A percentile compares a stretch with the other conserved stretches of the same genome.
Conservation (phyloP, 2,888 invertebrate species). For the Cataglyphis livida region DNA sequence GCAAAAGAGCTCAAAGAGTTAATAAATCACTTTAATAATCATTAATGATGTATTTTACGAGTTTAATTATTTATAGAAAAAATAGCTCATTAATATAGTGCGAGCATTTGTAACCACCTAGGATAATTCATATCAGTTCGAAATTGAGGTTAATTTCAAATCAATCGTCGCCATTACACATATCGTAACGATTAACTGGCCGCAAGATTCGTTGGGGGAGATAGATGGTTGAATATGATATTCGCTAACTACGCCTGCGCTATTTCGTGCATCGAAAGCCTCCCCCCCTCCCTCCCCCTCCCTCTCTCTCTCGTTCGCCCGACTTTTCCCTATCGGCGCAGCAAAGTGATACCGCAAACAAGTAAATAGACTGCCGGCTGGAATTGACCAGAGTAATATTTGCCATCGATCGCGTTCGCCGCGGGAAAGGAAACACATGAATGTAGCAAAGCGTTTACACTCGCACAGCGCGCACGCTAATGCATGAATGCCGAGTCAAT, state of each 20-base stretch:
- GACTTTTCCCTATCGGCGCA: slow-evolving; percentile 50
- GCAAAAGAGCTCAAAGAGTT: neutral
- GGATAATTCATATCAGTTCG: slow-evolving; percentile 6
- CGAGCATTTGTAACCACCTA: neutral
- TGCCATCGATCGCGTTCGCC: slow-evolving; percentile 62
- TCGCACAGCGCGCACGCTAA: slow-evolving; percentile 65
- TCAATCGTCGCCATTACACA: slow-evolving; percentile 21
- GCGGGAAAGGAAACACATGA: slow-evolving; percentile 58
- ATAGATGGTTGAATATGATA: slow-evolving; percentile 41
- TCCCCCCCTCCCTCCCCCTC: neutral
- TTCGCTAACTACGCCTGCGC: slow-evolving; percentile 38
- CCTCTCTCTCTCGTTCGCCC: neutral
- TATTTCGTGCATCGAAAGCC: slow-evolving; percentile 31
- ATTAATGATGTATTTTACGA: neutral
- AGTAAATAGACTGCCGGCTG: slow-evolving; percentile 70
- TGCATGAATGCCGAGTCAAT: slow-evolving; percentile 72
- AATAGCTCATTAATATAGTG: neutral
- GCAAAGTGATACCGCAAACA: slow-evolving; percentile 72
- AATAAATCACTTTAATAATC: neutral
- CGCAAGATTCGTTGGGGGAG: slow-evolving; percentile 37
- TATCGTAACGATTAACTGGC: slow-evolving; percentile 37
- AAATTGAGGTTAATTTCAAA: slow-evolving; percentile 42
- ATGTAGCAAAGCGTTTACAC: slow-evolving; percentile 62
- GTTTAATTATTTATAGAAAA: neutral
- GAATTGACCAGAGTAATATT: slow-evolving; percentile 70